phyloP scores from a whole-genome alignment of 2,797 vertebrate genomes.

The Falco novaeseelandiae region DNA sequence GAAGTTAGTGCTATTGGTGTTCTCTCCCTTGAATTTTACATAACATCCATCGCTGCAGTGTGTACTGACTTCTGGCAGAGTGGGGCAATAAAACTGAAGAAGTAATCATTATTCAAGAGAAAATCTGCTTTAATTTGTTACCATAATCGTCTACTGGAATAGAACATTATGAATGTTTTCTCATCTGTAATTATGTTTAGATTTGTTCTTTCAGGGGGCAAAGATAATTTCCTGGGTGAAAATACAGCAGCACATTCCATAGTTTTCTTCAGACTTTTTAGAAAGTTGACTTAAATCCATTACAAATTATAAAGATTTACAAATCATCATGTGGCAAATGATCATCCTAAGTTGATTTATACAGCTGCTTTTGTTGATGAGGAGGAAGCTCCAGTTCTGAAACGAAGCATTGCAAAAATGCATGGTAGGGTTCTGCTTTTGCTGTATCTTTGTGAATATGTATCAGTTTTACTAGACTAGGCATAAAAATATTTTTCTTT shows the following conservation, averaged over 20 bases:
- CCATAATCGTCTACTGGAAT: neutral
- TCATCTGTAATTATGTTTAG: neutral
- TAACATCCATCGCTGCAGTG: neutral
- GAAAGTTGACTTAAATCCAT: neutral
- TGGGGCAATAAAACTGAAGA: neutral
- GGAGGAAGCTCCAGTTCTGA: neutral
- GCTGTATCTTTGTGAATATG: neutral
- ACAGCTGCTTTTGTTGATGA: neutral
- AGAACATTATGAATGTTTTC: neutral
- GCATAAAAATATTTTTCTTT: conserved; percentile 4
- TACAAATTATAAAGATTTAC: neutral
- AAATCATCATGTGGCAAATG: neutral
- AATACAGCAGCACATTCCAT: neutral
- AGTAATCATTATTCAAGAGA: neutral
- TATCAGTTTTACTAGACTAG: neutral
- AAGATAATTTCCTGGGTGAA: neutral
- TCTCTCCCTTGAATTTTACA: neutral
- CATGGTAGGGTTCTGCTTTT: neutral
- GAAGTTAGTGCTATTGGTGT: neutral
- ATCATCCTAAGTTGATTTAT: neutral
- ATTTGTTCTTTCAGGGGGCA: neutral
- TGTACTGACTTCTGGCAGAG: neutral
- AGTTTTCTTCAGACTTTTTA: neutral
- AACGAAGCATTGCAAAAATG: neutral
- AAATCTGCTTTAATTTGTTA: neutral